Evolutionary conservation across 1,140 invertebrate species (phyloP).

Genomic region (Armadillidium nasatum): DNA sequence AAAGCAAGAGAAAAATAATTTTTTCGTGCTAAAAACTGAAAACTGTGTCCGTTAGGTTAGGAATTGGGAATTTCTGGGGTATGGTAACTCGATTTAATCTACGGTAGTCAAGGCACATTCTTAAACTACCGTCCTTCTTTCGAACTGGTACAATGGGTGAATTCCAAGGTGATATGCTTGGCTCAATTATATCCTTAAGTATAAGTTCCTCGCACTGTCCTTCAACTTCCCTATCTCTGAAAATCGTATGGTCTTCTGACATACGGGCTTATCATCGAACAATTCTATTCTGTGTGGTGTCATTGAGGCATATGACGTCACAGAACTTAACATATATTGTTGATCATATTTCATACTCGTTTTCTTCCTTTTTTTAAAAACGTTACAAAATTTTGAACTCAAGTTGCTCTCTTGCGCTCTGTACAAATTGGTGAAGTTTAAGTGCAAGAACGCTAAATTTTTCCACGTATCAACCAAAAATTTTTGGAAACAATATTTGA

Average conservation of each 20-base stretch:
- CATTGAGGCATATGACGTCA: not conserved
- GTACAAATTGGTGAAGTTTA: too few species aligned
- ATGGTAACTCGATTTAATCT: not conserved
- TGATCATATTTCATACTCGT: too few species aligned
- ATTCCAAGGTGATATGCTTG: constrained; percentile 4
- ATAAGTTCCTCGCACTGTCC: not conserved
- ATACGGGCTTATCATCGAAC: not conserved
- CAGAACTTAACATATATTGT: too few species aligned
- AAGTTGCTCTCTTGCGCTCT: too few species aligned
- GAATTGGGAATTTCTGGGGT: constrained; percentile 6
- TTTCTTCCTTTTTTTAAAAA: too few species aligned
- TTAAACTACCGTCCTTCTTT: not conserved
- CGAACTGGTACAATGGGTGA: constrained; percentile 12
- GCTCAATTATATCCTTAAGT: not conserved
- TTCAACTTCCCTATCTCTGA: constrained; percentile 12
- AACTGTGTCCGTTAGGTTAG: constrained; percentile 3
- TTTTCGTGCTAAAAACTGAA: constrained; percentile 3
- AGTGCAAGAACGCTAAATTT: too few species aligned
- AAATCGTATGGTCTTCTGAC: not conserved
- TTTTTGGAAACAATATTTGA: too few species aligned
- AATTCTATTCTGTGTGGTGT: not conserved
- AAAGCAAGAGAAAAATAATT: constrained; percentile 4
- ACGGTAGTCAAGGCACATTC: not conserved
- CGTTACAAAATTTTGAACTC: too few species aligned
- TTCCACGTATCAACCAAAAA: too few species aligned